These are phyloP conservation scores for Sebastolobus altivelis DNA, from an alignment of 2,797 vertebrate species.

Conservation along the genomic window DNA sequence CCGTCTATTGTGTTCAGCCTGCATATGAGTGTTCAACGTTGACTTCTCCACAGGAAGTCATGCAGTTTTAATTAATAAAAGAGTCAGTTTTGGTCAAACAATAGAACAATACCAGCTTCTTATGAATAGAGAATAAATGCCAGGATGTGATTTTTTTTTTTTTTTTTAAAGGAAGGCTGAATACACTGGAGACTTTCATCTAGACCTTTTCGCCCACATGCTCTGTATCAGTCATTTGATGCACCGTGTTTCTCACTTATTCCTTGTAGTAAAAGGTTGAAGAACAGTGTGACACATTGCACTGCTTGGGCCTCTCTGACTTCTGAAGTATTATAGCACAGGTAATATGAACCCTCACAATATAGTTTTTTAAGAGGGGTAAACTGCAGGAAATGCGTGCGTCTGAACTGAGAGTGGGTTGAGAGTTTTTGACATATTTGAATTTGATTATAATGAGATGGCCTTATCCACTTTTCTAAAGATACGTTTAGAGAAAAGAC, in stretches of 20 bases:
- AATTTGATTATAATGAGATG: slow-evolving; percentile 65
- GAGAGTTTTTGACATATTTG: slow-evolving; percentile 35
- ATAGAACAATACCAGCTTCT: slow-evolving; percentile 79
- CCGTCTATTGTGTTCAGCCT: slow-evolving; percentile 20
- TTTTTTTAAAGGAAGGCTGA: slow-evolving; percentile 64
- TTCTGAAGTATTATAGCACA: slow-evolving; percentile 19
- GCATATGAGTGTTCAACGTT: slow-evolving; percentile 47
- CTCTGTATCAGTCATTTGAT: slow-evolving; percentile 64
- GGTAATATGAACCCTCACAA: background rate
- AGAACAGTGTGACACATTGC: slow-evolving; percentile 32
- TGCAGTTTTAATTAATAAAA: slow-evolving; percentile 72
- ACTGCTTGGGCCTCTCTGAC: slow-evolving; percentile 36
- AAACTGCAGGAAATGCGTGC: slow-evolving; percentile 1
- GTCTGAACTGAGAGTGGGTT: slow-evolving; percentile 14
- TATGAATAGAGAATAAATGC: slow-evolving; percentile 79
- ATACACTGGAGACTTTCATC: slow-evolving; percentile 65
- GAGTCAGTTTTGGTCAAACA: slow-evolving; percentile 70
- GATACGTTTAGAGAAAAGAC: slow-evolving; percentile 47
- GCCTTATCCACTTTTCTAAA: slow-evolving; percentile 43
- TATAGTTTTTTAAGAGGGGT: slow-evolving; percentile 16
- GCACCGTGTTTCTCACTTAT: slow-evolving; percentile 57
- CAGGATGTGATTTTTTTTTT: slow-evolving; percentile 72
- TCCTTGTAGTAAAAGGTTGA: slow-evolving; percentile 60
- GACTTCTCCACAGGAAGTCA: slow-evolving; percentile 74
- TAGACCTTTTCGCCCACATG: slow-evolving; percentile 66